Base-by-base conservation (phyloP, 2,888 invertebrate species). In the Pollenia angustigena region DNA sequence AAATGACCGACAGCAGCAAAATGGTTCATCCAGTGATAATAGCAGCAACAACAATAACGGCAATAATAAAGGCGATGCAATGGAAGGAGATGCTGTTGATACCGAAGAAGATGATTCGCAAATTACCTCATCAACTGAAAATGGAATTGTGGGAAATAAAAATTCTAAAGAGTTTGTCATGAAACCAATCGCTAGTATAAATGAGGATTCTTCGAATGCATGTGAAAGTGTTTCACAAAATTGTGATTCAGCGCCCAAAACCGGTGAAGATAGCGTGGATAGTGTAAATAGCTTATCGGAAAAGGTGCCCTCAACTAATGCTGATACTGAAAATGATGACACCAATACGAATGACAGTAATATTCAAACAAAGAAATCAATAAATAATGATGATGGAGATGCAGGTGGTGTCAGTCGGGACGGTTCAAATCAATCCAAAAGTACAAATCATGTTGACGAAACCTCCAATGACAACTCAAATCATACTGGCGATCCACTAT, bases 31-130 rank as follows among this genome's bases (percentile, higher is more conserved):
- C 16, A 91, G 91, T 76, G 90, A 62, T 32, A 90, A 83, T 84
- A 86, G 75, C 84, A 83, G 87, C 66, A 89, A 62, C 54, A 89
- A 81, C n/a, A 88, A 82, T 44, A 76, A 23, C 60, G 64, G 1
- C 1, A 81, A 81, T 23, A 62, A 89, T 90, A 74, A 92, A 91
- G 56, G 16, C 10, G 88, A 87, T 54, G 46, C 89, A 66, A 90
- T 90, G 90, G 91, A 91, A 8, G 89, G 89, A 68, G 91, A 90
- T 84, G 88, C 84, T 56, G 85, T 80, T 23, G 89, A 89, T 40
- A 87, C 88, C 8, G 89, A 88, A 56, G 89, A 90, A 58, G 92
- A 91, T 60, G 92, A 93, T 85, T 93, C 93, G 82, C 92, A 93
- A 89, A 91, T 92, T 82, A 92, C 90, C 12, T 88, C 89, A n/a